phyloP scores from a whole-genome alignment of 2,888 invertebrate genomes.

The Linyphia triangularis region DNA sequence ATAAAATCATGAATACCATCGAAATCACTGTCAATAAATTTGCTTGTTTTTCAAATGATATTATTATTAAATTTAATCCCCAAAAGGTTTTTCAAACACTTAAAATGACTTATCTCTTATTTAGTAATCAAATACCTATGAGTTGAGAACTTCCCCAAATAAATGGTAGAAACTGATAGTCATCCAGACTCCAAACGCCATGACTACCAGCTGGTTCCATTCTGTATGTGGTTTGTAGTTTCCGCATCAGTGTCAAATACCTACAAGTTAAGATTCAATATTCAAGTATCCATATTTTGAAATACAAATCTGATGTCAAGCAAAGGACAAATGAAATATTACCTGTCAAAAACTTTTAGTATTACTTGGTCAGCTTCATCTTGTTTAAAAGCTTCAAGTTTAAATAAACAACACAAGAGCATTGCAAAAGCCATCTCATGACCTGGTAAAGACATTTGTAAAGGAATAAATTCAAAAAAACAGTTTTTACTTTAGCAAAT shows the following conservation, averaged over 20 bases:
- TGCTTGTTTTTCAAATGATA: no score
- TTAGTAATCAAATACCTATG: conserved; percentile 84
- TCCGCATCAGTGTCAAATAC: conserved; percentile 90
- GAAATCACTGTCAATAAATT: no score
- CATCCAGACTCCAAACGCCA: conserved; percentile 99
- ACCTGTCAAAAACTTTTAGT: conserved; percentile 87
- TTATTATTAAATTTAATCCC: no score
- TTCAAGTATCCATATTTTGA: not conserved
- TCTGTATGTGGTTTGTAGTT: conserved; percentile 92
- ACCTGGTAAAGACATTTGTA: conserved; percentile 81
- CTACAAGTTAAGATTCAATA: conserved; percentile 81
- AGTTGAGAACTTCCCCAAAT: conserved; percentile 99
- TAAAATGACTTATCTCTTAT: no score
- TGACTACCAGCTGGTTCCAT: conserved; percentile 99
- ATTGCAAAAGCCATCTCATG: conserved; percentile 98
- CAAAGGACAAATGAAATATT: not conserved
- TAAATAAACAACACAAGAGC: conserved; percentile 95
- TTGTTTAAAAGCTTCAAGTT: conserved; percentile 88
- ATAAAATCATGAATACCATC: no score
- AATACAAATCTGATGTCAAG: not conserved
- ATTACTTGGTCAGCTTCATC: conserved; percentile 90
- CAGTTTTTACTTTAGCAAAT: no score
- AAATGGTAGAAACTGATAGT: conserved; percentile 98
- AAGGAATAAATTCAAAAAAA: not conserved
- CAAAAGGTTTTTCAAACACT: no score